Base-by-base conservation (phyloP, 2,888 invertebrate species). In the Esperia sulphurella region DNA sequence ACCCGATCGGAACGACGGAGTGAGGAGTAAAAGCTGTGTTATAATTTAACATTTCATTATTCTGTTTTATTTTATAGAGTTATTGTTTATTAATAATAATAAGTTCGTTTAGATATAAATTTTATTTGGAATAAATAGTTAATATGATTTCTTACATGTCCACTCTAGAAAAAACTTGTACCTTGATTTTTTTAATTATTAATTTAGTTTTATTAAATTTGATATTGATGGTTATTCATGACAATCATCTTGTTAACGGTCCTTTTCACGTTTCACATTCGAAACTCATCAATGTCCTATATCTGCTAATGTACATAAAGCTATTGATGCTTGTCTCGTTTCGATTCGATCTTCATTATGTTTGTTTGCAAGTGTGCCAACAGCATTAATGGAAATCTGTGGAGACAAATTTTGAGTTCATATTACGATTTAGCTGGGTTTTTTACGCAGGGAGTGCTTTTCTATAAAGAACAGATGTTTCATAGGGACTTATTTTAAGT, bases 31-130 rank as follows among this genome's bases (percentile, higher is more conserved):
- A 82, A 86, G 83, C 87, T 89, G 88, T 88, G 86, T 86, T 89
- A 89, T 86, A 83, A 85, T 83, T 83, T 87, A 84, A 87, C 86
- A 83, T 83, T 85, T 87, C 85, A 86, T 80, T 85, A 85, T 82
- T 84, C 83, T 86, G 83, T 86, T 87, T 87, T 87, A 86, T 87
- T 88, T 88, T 79, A 78, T 88, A 88, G n/a, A n/a, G 84, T 83
- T 86, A 86, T 86, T 84, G 78, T 87, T 88, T 88, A 85, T 82
- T 80, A 68, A 55, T 87, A 87, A 82, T 80, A 68, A 55, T 87
- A 87, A 82, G 86, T 71, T 65, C 69, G 84, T 88, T 89, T 89
- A 88, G 88, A 88, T 83, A 68, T 87, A 87, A 83, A 81, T 83
- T 80, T 88, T 87, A 84, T 88, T 89, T 87, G 75, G 76, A 83